Evolutionary conservation across 2,797 vertebrate genomes (phyloP).

Genomic region (Cetoscarus ocellatus): DNA sequence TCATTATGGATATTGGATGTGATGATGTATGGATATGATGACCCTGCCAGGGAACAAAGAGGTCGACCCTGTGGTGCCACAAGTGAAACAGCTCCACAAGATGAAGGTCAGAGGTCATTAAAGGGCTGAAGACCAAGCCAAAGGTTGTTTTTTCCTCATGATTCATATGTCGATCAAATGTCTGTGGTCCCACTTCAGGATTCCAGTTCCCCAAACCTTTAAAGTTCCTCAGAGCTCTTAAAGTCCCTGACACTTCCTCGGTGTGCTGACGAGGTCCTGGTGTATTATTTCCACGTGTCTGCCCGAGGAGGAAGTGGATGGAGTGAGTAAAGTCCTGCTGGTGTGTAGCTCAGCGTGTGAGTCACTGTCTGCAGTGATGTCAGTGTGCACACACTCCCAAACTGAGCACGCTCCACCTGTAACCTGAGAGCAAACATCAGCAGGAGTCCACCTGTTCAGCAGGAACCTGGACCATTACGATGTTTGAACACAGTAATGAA

Average conservation of each 20-base stretch:
- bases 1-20: too few relatives aligned
- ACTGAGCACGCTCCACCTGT: background rate
- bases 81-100: too few relatives aligned
- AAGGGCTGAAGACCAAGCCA: too few relatives aligned
- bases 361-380: background rate
- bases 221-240: background rate
- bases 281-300: background rate
- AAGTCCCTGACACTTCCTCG: background rate
- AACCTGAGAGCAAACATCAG: background rate
- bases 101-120: too few relatives aligned
- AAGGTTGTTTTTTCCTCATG: too few relatives aligned
- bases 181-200: background rate
- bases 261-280: background rate
- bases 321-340: background rate
- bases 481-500: too few relatives aligned
- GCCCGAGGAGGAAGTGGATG: background rate
- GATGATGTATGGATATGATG: too few relatives aligned
- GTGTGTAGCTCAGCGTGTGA: slow-evolving; percentile 3
- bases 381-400: background rate
- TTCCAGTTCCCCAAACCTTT: background rate
- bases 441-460: background rate
- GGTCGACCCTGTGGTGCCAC: too few relatives aligned
- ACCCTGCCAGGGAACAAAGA: too few relatives aligned
- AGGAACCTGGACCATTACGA: too few relatives aligned
- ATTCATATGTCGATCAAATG: too few relatives aligned